Evolutionary conservation across 2,888 invertebrate genomes (phyloP).

Genomic region (Plebejus melissa): DNA sequence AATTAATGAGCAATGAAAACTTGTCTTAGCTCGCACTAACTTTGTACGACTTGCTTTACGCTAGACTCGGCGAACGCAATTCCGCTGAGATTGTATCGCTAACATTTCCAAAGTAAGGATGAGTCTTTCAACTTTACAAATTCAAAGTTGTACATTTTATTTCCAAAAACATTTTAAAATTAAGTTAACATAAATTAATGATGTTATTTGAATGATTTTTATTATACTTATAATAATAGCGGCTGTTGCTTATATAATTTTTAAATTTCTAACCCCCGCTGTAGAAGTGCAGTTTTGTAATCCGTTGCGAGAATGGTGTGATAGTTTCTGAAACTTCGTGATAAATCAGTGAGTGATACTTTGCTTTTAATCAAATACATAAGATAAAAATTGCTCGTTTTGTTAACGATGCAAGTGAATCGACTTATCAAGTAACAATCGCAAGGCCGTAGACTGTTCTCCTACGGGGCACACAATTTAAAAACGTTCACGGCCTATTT

Average conservation of each 20-base stretch:
- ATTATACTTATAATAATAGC: too few relatives aligned
- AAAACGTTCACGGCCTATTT: not conserved
- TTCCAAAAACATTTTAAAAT: too few relatives aligned
- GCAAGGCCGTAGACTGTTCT: too few relatives aligned
- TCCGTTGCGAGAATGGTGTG: too few relatives aligned
- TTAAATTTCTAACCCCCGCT: too few relatives aligned
- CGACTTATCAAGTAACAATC: not conserved
- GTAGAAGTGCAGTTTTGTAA: too few relatives aligned
- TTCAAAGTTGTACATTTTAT: not conserved
- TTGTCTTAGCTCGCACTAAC: slow-evolving; percentile 22
- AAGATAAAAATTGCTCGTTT: too few relatives aligned
- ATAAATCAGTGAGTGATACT: not conserved
- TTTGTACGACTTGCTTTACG: slow-evolving; percentile 27
- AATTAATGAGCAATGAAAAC: slow-evolving; percentile 25
- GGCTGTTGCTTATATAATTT: too few relatives aligned
- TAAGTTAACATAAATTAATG: too few relatives aligned
- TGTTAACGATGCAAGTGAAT: not conserved
- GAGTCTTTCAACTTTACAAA: not conserved
- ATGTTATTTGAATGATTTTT: too few relatives aligned
- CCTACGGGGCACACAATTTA: not conserved
- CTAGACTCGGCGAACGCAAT: slow-evolving; percentile 13
- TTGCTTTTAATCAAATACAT: not conserved
- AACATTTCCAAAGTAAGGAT: not conserved
- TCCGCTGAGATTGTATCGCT: slow-evolving; percentile 24
- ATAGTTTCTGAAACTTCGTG: not conserved